phyloP scores from a whole-genome alignment of 2,113 vertebrate species.

The Axis porcinus region DNA sequence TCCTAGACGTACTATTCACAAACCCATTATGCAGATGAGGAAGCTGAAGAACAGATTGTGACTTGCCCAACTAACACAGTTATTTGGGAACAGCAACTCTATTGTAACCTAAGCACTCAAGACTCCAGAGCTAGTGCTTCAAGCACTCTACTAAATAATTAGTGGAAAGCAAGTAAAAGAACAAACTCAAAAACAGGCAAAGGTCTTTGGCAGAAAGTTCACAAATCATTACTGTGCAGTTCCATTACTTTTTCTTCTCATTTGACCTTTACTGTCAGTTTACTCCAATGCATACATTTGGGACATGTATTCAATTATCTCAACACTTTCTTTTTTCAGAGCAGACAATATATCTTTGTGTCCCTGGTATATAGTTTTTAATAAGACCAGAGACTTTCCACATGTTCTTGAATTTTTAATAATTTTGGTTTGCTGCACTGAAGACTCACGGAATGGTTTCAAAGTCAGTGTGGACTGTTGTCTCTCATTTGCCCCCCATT shows the following conservation, averaged over 20 bases:
- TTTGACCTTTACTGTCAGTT: conserved; percentile 49
- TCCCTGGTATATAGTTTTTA: background rate
- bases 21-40: background rate
- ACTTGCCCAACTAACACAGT: background rate
- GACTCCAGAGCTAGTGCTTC: background rate
- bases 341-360: background rate
- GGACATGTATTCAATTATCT: conserved; percentile 51
- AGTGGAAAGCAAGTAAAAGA: conserved; percentile 35
- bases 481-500: background rate
- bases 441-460: background rate
- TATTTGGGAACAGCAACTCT: background rate
- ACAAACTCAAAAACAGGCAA: conserved; percentile 12
- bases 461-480: background rate
- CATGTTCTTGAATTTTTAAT: background rate
- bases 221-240: conserved; percentile 14
- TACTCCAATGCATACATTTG: conserved; percentile 15
- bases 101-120: background rate
- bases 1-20: background rate
- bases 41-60: background rate
- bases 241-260: conserved; percentile 22
- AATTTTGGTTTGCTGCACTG: background rate
- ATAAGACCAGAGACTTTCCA: background rate
- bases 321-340: background rate
- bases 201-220: conserved; percentile 34
- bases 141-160: background rate